Base-by-base conservation (phyloP, 2,113 vertebrate genomes). In the Cyprinodon tularosa region DNA sequence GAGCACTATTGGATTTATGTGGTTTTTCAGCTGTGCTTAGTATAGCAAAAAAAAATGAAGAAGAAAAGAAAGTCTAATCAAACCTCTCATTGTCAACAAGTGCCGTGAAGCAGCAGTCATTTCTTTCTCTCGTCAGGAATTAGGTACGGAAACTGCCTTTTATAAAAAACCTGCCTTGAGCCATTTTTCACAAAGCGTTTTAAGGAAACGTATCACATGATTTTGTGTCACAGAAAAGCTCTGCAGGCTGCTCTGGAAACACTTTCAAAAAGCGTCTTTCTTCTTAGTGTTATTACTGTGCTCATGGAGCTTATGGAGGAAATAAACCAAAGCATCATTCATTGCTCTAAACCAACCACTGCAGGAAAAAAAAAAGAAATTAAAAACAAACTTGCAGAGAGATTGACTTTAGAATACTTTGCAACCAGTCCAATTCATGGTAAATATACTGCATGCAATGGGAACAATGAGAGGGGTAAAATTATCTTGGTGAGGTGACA, bases 401-500 rank as follows among this genome's bases (percentile, higher is more conserved):
- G 20, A 63, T 50, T 71, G 65, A 71, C 79, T 61, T 66, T 78
- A 57, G 59, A 50, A 82, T 68, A 64, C 37, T 73, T 61, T 40
- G 70, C 38, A 74, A 71, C 39, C 39, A 64, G 62, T 40, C 5
- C 61, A 74, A 8, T 74, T 76, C 47, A 76, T 77, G 71, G 40
- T 63, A 81, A 80, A 79, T 38, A 80, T 57, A 60, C 62, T 66
- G 62, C 76, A 77, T 72, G 68, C 15, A 67, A 66, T 57, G 62
- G 48, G 62, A 72, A 77, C 78, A 74, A 38, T 70, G 62, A 70
- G 70, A 62, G 73, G 74, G 76, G 80, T 76, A 68, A 89, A 87
- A 90, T 90, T 84, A 90, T 86, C 64, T 78, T 47, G 74, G 70
- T 70, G 66, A 79, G 74, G 70, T 84, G 89, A 90, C 81, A 88